Evolutionary conservation across 2,888 invertebrate species (phyloP).

Genomic region (Frankliniella fusca): DNA sequence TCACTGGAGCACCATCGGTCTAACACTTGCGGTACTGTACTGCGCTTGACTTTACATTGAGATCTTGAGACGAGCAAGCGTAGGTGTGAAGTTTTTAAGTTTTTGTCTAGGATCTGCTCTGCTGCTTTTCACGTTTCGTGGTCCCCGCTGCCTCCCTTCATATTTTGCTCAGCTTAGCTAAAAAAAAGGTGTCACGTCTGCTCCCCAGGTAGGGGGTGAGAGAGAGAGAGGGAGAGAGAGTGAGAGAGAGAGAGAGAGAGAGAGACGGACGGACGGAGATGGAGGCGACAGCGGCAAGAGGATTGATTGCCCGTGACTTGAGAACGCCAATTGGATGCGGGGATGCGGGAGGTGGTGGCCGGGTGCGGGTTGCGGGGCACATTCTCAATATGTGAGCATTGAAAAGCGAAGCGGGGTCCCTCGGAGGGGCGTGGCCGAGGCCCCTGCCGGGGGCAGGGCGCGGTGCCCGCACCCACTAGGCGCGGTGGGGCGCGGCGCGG

Average conservation of each 20-base stretch:
- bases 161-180: no score
- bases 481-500: not conserved
- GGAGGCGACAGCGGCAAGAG: not conserved
- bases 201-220: not conserved
- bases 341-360: not conserved
- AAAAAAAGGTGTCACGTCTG: no score
- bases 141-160: no score
- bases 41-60: no score
- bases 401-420: not conserved
- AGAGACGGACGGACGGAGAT: not conserved
- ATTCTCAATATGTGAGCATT: conserved; percentile 16
- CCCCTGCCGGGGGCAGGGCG: no score
- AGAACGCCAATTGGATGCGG: not conserved
- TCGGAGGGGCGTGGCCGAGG: no score
- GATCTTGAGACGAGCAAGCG: no score
- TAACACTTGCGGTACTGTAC: no score
- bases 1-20: no score
- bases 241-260: not conserved
- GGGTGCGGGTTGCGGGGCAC: not conserved
- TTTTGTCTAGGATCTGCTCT: no score
- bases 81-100: no score
- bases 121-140: no score
- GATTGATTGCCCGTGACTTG: conserved; percentile 1
- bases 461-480: not conserved
- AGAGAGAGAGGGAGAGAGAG: not conserved